These are phyloP conservation scores for Silurus glanis DNA, from an alignment of 2,113 vertebrate genomes.

Conservation along the genomic window DNA sequence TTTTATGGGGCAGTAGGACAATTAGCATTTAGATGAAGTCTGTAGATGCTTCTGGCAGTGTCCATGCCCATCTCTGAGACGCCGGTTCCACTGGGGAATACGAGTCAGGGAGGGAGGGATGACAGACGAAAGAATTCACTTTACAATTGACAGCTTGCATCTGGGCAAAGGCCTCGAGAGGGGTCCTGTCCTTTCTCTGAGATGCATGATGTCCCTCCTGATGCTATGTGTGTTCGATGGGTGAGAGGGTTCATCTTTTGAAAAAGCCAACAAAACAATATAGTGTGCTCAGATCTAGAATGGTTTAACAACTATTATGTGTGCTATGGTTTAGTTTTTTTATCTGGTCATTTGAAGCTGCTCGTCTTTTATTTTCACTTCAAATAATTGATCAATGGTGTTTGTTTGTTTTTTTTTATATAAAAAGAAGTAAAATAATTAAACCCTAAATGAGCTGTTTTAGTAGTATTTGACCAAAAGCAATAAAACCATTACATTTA, in stretches of 20 bases:
- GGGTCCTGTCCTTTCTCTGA: conserved; percentile 9
- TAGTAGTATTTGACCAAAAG: background rate
- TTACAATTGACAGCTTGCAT: conserved; percentile 34
- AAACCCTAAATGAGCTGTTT: background rate
- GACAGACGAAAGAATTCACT: conserved; percentile 3
- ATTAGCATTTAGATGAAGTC: conserved; percentile 54
- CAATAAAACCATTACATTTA: background rate
- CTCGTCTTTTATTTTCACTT: background rate
- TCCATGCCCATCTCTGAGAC: conserved; percentile 29
- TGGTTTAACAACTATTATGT: background rate
- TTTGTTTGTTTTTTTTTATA: background rate
- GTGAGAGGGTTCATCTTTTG: conserved; percentile 16
- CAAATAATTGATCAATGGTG: background rate
- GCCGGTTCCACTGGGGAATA: conserved; percentile 6
- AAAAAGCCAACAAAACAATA: background rate
- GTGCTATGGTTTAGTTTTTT: background rate
- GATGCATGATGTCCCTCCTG: background rate
- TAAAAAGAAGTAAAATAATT: background rate
- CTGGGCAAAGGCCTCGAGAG: conserved; percentile 39
- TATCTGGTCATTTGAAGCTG: background rate
- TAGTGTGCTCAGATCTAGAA: background rate
- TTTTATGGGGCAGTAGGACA: conserved; percentile 33
- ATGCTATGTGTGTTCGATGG: background rate
- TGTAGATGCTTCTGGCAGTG: conserved; percentile 25
- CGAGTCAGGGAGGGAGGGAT: conserved; percentile 6